These are phyloP conservation scores for Coccyzus lansbergi DNA, from an alignment of 2,797 vertebrate genomes.

Conservation along the genomic window DNA sequence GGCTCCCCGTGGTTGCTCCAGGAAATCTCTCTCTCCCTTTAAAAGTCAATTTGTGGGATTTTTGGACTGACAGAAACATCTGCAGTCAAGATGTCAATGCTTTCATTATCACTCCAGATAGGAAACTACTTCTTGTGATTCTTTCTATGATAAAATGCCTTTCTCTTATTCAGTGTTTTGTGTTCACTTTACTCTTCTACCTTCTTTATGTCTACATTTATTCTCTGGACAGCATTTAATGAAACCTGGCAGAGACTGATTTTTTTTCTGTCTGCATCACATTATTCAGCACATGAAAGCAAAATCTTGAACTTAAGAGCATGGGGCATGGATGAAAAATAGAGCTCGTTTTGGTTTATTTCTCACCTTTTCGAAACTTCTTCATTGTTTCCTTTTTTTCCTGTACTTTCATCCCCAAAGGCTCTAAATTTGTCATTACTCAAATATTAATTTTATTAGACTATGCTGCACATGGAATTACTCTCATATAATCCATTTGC, in stretches of 20 bases:
- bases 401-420: neutral
- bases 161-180: neutral
- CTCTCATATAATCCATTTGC: neutral
- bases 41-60: neutral
- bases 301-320: neutral
- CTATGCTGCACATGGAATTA: neutral
- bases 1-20: neutral
- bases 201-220: neutral
- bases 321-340: neutral
- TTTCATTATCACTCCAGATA: neutral
- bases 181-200: neutral
- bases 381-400: neutral
- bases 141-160: neutral
- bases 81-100: neutral
- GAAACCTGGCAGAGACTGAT: neutral
- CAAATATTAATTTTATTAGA: slow-evolving; percentile 53
- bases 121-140: neutral
- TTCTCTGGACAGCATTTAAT: neutral
- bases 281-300: neutral
- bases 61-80: neutral
- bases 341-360: slow-evolving; percentile 1
- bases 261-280: neutral
- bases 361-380: neutral
- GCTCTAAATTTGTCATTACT: slow-evolving; percentile 12
- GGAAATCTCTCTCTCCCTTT: neutral